phyloP scores from a whole-genome alignment of 1,140 invertebrate species.

The Drosophila lowei region DNA sequence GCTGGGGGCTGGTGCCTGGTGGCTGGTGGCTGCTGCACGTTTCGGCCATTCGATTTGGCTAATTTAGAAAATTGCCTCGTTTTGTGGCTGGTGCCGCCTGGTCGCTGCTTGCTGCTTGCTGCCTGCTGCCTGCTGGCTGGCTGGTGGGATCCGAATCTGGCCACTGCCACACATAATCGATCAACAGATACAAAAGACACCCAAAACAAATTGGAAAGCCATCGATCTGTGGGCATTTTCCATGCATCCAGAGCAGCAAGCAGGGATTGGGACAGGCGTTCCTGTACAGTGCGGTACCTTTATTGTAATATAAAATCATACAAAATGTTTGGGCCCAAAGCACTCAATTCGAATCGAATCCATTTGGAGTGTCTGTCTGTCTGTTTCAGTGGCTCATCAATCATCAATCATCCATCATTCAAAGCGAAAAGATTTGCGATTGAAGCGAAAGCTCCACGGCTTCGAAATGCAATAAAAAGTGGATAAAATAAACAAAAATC shows the following conservation, averaged over 20 bases:
- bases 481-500: too few relatives aligned
- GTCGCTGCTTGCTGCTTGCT: too few relatives aligned
- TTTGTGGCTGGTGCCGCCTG: conserved; percentile 12
- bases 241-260: background rate
- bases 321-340: background rate
- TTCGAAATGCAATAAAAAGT: too few relatives aligned
- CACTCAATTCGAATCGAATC: background rate
- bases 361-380: background rate
- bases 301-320: conserved; percentile 4
- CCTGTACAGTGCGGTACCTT: background rate
- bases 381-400: conserved; percentile 6
- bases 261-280: too few relatives aligned
- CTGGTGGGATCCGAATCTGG: too few relatives aligned
- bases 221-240: background rate
- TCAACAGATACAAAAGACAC: conserved; percentile 26
- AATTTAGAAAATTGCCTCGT: conserved; percentile 34
- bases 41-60: conserved; percentile 27
- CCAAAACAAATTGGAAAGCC: conserved; percentile 6
- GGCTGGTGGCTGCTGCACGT: background rate
- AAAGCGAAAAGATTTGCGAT: background rate
- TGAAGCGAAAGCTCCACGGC: too few relatives aligned
- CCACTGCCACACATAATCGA: conserved; percentile 22
- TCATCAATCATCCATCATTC: conserved; percentile 14
- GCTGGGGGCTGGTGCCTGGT: background rate
- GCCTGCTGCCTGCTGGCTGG: too few relatives aligned